Evolutionary conservation across 2,888 invertebrate species (phyloP), one percentile per base, ranked within the genome.

Genomic region (Amiota minor): DNA sequence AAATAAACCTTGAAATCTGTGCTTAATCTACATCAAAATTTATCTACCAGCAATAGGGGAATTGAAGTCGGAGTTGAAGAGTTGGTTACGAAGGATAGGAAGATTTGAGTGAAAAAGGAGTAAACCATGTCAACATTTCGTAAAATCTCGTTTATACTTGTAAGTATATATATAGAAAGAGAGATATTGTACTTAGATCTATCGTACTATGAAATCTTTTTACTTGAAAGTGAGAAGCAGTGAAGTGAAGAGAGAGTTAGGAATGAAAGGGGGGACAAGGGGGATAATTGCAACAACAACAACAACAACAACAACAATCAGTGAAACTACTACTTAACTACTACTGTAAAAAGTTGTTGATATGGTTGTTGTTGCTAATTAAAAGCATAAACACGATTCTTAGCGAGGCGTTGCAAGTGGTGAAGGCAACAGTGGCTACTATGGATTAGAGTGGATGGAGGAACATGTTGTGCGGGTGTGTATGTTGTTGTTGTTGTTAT

Each of bases 331-430:
- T 45, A 62, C 59, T 59, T 16, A 64, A 76, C 80, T 78, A 78
- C 82, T 83, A 81, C 80, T 83, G 81, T 83, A 84, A 83, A 83
- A 84, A 68, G 67, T 59, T 56, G 70, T 50, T 67, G 18, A 20
- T 50, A 23, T 50, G 11, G 83, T 84, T 84, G 83, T 85, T 84
- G 83, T 81, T 83, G 86, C 85, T 85, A 85, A 85, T 85, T 85
- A 85, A 85, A 85, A 85, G 86, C 83, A 84, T 83, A 84, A 84
- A 85, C 85, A 85, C 84, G 85, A 85, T 83, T 85, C 85, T 83
- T 82, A 84, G 81, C 83, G 77, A 83, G 84, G 83, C 83, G 83
- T 83, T 68, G 79, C 62, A 45, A 81, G 73, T 72, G 75, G 35
- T 49, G 46, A 55, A 68, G 35, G 35, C 35, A 35, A 2, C 35